Evolutionary conservation across 37 sponge, comb jelly and placozoan genomes (phyloP).

Genomic region (Amphimedon queenslandica): DNA sequence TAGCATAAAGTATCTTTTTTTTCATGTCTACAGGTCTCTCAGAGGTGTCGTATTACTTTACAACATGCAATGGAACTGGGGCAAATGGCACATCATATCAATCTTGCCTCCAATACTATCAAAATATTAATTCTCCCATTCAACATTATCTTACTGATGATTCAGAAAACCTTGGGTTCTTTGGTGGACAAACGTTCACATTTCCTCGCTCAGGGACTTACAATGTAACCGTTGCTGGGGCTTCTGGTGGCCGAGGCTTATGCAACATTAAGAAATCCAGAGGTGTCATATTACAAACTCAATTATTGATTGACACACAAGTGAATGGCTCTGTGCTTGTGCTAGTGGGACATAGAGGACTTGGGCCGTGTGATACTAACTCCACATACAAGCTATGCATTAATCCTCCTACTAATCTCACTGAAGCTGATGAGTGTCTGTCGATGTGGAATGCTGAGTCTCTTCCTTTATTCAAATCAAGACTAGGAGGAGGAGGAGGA

Average conservation of each 20-base stretch:
- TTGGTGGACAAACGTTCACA: constrained; percentile 43
- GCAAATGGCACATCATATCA: constrained; percentile 24
- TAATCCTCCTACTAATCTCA: neutral
- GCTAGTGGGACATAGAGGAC: constrained; percentile 48
- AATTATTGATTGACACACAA: constrained; percentile 6
- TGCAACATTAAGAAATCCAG: constrained; percentile 20
- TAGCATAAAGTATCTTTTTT: no score
- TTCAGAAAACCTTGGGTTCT: neutral
- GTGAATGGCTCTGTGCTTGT: constrained; percentile 15
- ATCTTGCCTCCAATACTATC: constrained; percentile 13
- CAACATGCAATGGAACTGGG: constrained; percentile 27
- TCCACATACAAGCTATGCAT: constrained; percentile 8
- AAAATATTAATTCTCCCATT: constrained; percentile 2
- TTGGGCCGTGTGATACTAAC: constrained; percentile 29
- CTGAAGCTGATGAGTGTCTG: constrained; percentile 6
- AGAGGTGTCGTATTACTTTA: constrained; percentile 36
- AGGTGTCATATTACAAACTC: constrained; percentile 9
- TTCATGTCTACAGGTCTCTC: constrained; percentile 16
- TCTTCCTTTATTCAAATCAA: no score
- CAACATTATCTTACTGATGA: neutral
- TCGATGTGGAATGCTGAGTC: neutral
- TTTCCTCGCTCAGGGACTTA: constrained; percentile 39
- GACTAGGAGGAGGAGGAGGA: constrained; percentile 47
- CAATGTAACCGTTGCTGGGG: constrained; percentile 58
- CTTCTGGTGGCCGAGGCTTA: constrained; percentile 50